Evolutionary conservation across 2,888 invertebrate genomes (phyloP), one percentile per base, ranked within the genome.

Genomic region (Tinea trinotella): DNA sequence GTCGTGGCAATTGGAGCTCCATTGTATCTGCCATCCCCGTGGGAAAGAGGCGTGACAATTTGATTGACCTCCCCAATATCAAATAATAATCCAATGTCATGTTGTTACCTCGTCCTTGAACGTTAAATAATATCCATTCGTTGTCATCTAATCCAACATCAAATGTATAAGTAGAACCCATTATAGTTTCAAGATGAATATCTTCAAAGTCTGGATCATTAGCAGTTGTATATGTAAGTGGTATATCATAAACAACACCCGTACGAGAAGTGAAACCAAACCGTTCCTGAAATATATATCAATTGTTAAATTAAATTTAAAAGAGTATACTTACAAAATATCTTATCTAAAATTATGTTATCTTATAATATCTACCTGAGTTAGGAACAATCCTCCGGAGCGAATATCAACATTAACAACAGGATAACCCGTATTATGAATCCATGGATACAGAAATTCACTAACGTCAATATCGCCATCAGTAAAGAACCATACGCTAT

Each of bases 201-300:
- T 70, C 62, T 0, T 59, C 15, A 53, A 85, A 88, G 57, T 87
- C 60, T 0, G 63, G 69, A 4, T 74, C 68, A 0, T 59, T 58
- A 19, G 78, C 77, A 0, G 79, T 79, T 0, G 87, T 76, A 62
- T 74, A 89, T 0, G 87, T 86, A 20, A 90, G 66, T 0, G 90
- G 90, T 19, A 89, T 66, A 54, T 62, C 12, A 30, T 60, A 75
- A 1, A 56, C 56, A 0, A 59, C 22, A 10, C 60, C 59, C 0
- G 10, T 12, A 5, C 54, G 52, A 1, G 58, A 30, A 10, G 67
- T 57, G 49, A 66, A 75, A 2, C 68, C 59, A 46, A 78, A 76
- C 2, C 70, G 68, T 60, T 71, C 69, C 79, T 80, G 59, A 22
- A 67, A 65, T 18, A 3, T 13, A 40, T n/a, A 15, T 40, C 13